These are phyloP conservation scores for Nineta flava DNA, from an alignment of 2,888 invertebrate genomes.

Conservation along the genomic window DNA sequence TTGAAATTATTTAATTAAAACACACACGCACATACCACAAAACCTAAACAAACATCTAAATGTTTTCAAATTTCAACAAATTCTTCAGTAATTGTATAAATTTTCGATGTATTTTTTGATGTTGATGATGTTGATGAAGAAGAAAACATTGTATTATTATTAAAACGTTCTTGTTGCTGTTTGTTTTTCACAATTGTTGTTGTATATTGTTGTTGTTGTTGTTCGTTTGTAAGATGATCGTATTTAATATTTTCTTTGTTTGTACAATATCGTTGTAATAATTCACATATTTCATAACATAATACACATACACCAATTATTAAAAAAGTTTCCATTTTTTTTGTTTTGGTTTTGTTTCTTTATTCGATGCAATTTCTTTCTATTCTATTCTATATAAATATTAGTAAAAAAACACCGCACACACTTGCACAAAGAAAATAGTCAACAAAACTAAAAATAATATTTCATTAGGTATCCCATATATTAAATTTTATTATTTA, in stretches of 20 bases:
- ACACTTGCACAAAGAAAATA: too few species aligned
- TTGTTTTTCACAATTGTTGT: slow-evolving; percentile 18
- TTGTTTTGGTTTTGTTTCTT: background rate
- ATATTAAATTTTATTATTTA: background rate
- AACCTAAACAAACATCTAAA: background rate
- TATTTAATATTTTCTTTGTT: slow-evolving; percentile 16
- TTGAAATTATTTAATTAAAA: too few species aligned
- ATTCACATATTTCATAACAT: slow-evolving; percentile 49
- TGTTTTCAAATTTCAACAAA: background rate
- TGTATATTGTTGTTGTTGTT: slow-evolving; percentile 20
- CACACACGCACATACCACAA: too few species aligned
- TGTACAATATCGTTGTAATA: slow-evolving; percentile 31
- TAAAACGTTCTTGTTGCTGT: slow-evolving; percentile 19
- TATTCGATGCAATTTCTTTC: too few species aligned
- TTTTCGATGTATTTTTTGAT: slow-evolving; percentile 9
- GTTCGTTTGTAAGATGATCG: slow-evolving; percentile 18
- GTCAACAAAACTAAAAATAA: too few species aligned
- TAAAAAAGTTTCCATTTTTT: slow-evolving; percentile 45
- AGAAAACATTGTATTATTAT: slow-evolving; percentile 10
- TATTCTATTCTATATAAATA: too few species aligned
- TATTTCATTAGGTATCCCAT: background rate
- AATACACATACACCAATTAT: slow-evolving; percentile 49
- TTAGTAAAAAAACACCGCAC: too few species aligned
- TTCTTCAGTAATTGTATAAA: slow-evolving; percentile 3
- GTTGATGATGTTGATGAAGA: slow-evolving; percentile 12